Evolutionary conservation across 64 coral and sea anemone species (phyloP).

Genomic region (Trachythela sp.): DNA sequence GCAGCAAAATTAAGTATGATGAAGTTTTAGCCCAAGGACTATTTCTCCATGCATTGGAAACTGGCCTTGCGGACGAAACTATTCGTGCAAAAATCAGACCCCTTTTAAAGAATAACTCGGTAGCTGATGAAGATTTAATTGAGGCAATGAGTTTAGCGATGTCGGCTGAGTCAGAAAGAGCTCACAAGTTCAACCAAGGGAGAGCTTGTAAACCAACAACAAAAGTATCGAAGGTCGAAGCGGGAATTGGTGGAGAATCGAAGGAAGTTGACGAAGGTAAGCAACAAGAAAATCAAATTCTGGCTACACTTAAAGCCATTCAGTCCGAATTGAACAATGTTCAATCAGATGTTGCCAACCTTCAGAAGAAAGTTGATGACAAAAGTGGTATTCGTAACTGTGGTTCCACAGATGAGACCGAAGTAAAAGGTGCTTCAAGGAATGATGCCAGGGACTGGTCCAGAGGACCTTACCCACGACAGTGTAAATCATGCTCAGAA

Average conservation of each 20-base stretch:
- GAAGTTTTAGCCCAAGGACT: slow-evolving; percentile 37
- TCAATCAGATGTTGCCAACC: neutral
- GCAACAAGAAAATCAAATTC: neutral
- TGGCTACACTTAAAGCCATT: slow-evolving; percentile 9
- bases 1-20: slow-evolving; percentile 53
- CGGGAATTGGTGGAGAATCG: neutral
- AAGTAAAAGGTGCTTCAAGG: neutral
- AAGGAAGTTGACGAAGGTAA: neutral
- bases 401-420: neutral
- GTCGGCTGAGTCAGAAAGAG: slow-evolving; percentile 38
- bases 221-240: neutral
- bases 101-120: neutral
- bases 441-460: neutral
- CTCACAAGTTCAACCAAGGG: slow-evolving; percentile 34
- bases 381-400: neutral
- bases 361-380: slow-evolving; percentile 1
- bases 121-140: slow-evolving; percentile 49
- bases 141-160: slow-evolving; percentile 48
- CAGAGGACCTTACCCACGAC: neutral
- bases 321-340: neutral
- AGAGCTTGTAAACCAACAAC: neutral
- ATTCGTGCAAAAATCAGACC: slow-evolving; percentile 55
- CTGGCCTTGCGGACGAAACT: slow-evolving; percentile 49
- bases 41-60: slow-evolving; percentile 60
- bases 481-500: neutral